Percentiles rank a stretch among this genome's conserved stretches.
phyloP scores from a whole-genome alignment of 2,888 invertebrate genomes.

The Julus scanicus region DNA sequence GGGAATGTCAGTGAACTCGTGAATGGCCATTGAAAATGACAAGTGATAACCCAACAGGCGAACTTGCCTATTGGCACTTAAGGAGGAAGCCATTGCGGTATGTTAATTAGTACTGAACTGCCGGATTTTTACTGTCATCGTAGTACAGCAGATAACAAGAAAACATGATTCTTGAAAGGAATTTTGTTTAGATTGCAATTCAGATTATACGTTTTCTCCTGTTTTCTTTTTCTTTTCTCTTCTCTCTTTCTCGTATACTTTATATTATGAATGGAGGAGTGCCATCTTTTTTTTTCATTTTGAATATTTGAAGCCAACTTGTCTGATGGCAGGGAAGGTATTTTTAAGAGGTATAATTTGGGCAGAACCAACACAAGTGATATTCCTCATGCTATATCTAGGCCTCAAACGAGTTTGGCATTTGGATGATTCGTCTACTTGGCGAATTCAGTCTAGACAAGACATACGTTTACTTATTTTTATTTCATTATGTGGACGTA shows the following conservation, averaged over 20 bases:
- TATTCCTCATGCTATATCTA: not conserved
- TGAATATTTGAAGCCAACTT: conserved; percentile 15
- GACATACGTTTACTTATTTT: not conserved
- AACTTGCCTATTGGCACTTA: not conserved
- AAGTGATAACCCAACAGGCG: too few species aligned
- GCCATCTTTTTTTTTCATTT: conserved; percentile 24
- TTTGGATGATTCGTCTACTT: conserved; percentile 17
- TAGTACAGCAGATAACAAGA: not conserved
- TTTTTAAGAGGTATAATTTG: conserved; percentile 19
- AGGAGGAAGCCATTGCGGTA: conserved; percentile 33
- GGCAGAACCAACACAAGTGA: not conserved
- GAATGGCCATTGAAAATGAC: not conserved
- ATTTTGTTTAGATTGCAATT: conserved; percentile 33
- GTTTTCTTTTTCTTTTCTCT: not conserved
- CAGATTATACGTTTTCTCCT: not conserved
- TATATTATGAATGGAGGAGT: conserved; percentile 25
- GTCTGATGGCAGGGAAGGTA: conserved; percentile 26
- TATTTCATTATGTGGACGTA: not conserved
- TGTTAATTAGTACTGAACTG: not conserved
- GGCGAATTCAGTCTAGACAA: conserved; percentile 6
- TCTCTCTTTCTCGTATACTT: not conserved
- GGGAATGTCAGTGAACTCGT: conserved; percentile 21
- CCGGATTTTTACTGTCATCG: conserved; percentile 20
- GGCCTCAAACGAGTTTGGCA: conserved; percentile 33
- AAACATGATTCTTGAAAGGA: conserved; percentile 33